Conservation (phyloP, 2,113 vertebrate genomes). For the Epinephelus cyanopodus region DNA sequence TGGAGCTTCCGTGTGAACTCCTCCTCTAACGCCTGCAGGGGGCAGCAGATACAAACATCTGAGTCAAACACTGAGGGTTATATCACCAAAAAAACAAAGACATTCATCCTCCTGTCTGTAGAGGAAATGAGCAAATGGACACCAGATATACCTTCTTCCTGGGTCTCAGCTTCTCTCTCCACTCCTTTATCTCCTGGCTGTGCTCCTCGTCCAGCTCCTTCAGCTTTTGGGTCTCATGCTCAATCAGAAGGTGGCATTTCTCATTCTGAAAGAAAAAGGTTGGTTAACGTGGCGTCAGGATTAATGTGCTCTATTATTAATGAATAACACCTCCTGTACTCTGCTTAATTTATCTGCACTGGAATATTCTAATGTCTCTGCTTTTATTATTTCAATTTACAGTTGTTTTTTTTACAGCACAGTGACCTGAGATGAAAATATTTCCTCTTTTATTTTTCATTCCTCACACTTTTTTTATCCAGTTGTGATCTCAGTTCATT, state of each 20-base stretch:
- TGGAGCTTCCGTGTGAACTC: constrained; percentile 98
- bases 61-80: background rate
- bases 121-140: background rate
- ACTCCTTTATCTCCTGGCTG: constrained; percentile 95
- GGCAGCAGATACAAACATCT: constrained; percentile 62
- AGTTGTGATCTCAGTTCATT: background rate
- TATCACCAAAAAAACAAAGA: background rate
- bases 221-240: constrained; percentile 98
- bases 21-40: constrained; percentile 93
- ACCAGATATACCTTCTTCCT: constrained; percentile 92
- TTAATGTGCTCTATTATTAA: background rate
- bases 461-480: background rate
- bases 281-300: background rate
- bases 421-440: background rate
- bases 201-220: constrained; percentile 98
- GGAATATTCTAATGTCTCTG: background rate
- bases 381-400: background rate
- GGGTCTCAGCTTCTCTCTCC: constrained; percentile 96
- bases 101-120: no score
- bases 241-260: constrained; percentile 97
- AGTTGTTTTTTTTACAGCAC: background rate
- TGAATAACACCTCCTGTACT: background rate
- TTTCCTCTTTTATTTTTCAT: background rate
- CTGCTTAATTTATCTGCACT: background rate
- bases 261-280: constrained; percentile 91